Evolutionary conservation across 2,113 vertebrate genomes (phyloP).

Genomic region (Elgaria multicarinata): DNA sequence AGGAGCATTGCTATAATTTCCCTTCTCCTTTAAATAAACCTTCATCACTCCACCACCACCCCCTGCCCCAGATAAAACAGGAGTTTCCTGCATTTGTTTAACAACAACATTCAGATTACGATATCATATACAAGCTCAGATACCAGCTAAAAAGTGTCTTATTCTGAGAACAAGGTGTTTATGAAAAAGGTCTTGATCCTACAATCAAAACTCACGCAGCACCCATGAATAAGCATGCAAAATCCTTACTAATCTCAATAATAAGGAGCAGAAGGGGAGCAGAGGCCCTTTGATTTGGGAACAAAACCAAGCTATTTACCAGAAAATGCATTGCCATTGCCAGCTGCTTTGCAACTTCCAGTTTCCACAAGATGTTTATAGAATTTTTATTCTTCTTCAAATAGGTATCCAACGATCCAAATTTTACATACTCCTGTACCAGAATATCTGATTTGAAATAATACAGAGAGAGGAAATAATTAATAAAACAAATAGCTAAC

Average conservation of each 20-base stretch:
- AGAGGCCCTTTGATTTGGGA: background rate
- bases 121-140: background rate
- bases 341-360: conserved; percentile 96
- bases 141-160: background rate
- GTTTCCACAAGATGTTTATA: conserved; percentile 96
- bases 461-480: conserved; percentile 26
- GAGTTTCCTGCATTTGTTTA: background rate
- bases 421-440: conserved; percentile 96
- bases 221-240: background rate
- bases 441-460: conserved; percentile 89
- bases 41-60: background rate
- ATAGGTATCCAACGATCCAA: conserved; percentile 95
- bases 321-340: conserved; percentile 97
- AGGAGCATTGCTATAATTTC: background rate
- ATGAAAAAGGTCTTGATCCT: background rate
- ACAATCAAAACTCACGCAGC: background rate
- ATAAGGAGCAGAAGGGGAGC: background rate
- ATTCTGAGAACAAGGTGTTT: background rate
- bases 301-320: conserved; percentile 79
- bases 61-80: too few species aligned
- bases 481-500: background rate
- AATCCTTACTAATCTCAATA: background rate
- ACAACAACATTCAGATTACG: background rate
- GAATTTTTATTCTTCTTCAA: conserved; percentile 91
- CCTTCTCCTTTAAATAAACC: background rate